Evolutionary conservation across 92 coral and sea anemone genomes (phyloP), one percentile per base, ranked within the genome.

Genomic region (Zoanthus gigantus): DNA sequence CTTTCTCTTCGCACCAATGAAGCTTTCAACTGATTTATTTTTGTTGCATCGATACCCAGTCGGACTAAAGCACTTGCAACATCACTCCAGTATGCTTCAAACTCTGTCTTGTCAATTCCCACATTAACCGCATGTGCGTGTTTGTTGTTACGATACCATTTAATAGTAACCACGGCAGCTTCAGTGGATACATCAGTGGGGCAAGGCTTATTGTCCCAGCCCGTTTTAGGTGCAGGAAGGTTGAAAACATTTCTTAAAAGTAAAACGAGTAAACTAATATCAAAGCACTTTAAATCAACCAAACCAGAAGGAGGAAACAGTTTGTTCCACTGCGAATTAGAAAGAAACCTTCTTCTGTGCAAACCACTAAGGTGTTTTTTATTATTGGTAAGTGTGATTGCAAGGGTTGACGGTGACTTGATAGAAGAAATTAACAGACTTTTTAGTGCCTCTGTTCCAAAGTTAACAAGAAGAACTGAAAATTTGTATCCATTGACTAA

Each of bases 161-260:
- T 92, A 32, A 92, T 82, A 9, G 92, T 82, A 7, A 71, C 77
- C 32, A 92, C 48, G 45, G 87, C 92, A 15, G 90, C 94, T 69
- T 74, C 92, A 18, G 53, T 29, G 63, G 94, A 78, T 57, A 34
- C 14, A 63, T 92, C 94, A 7, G 61, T 71, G 23, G 79, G 56
- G 44, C 30, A 34, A 2, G 94, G 94, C 65, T 78, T 52, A 11
- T 15, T 74, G 31, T 89, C 90, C 94, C 92, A 89, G 42, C 92
- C 88, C 10, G 90, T 80, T n/a, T 71, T 37, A 47, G 94, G 94
- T 2, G 90, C 45, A 17, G 90, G 84, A 15, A 92, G 73, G 9
- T 83, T 80, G 75, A 91, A 72, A 65, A 92, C 86, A 30, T 79
- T 86, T 31, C 94, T 85, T 56, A 92, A 44, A 46, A 92, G 88